A percentile compares a stretch with the other conserved stretches of the same genome.
phyloP scores from a whole-genome alignment of 1,140 invertebrate genomes.

The Drosophila pallidifrons region DNA sequence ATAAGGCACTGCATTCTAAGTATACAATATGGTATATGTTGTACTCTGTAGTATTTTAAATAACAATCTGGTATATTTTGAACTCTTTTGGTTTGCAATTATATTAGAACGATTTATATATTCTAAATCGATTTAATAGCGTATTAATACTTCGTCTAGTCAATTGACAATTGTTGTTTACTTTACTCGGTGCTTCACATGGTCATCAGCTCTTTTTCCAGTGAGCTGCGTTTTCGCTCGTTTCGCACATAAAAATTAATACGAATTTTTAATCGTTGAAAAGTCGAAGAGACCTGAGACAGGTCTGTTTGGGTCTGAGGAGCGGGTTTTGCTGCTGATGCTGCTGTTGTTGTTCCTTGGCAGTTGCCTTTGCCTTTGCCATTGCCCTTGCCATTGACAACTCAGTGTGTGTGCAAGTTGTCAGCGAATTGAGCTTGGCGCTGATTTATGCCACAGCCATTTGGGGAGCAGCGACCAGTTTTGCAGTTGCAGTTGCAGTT shows the following conservation, averaged over 20 bases:
- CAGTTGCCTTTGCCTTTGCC: background rate
- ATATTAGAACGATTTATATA: no score
- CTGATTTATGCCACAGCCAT: constrained; percentile 59
- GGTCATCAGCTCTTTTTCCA: constrained; percentile 6
- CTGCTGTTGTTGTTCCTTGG: background rate
- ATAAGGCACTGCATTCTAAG: no score
- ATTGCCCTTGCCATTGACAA: constrained; percentile 16
- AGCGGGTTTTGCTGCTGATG: background rate
- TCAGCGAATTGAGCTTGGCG: constrained; percentile 14
- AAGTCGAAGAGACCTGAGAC: constrained; percentile 10
- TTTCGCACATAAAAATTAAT: constrained; percentile 77
- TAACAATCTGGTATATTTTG: no score
- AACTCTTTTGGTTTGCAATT: no score
- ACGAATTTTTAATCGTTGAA: constrained; percentile 67
- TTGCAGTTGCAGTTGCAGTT: background rate
- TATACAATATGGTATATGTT: no score
- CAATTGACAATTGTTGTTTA: background rate
- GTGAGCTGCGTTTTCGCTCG: constrained; percentile 59
- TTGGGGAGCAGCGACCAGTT: constrained; percentile 16
- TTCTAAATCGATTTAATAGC: background rate
- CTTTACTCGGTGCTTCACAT: constrained; percentile 6
- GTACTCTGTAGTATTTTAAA: no score
- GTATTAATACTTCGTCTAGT: constrained; percentile 1
- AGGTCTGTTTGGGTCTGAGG: constrained; percentile 1
- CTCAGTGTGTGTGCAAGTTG: background rate